Evolutionary conservation across 2,113 vertebrate genomes (phyloP), one percentile per base, ranked within the genome.

Genomic region (Dunckerocampus dactyliophorus): DNA sequence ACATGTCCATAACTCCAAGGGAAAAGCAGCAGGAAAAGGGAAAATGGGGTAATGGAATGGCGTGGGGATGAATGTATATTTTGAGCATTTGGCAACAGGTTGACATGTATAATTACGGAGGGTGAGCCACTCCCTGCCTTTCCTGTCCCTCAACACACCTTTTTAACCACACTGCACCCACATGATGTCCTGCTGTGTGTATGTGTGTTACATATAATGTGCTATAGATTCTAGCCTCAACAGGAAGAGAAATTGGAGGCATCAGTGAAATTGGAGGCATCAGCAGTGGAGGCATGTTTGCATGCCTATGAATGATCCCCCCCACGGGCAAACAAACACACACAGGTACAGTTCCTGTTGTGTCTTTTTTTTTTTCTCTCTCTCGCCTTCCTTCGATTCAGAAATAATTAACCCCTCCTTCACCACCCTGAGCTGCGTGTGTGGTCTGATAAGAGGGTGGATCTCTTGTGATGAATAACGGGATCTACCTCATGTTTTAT

Each of bases 341-440:
- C 81, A 75, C 76, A 88, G 79, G 80, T 88, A 85, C 71, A 69
- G 76, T 85, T 86, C 76, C 79, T 76, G 82, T 69, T 84, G 76
- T 83, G 85, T 85, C 73, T 71, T 78, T 70, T 70, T 66, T 70
- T 54, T n/a, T n/a, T 49, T 47, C 12, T 64, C 34, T 48, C 21
- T 48, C 50, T 39, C 21, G 47, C n/a, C 66, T 73, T 71, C 60
- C 62, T 63, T 76, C 60, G 43, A 79, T 84, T 75, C 77, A 74
- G 86, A 89, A 83, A 88, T 85, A 79, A 89, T 88, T 76, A 87
- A 85, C 77, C 53, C 53, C 69, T 60, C 71, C 80, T 54, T 64
- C 49, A 37, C 62, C 76, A 52, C 52, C 43, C 57, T 34, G 45
- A 21, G 31, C 67, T 21, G 42, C 75, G 71, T 82, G 87, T 85